Conservation (phyloP, 2,797 vertebrate species). For the Limosa lapponica region DNA sequence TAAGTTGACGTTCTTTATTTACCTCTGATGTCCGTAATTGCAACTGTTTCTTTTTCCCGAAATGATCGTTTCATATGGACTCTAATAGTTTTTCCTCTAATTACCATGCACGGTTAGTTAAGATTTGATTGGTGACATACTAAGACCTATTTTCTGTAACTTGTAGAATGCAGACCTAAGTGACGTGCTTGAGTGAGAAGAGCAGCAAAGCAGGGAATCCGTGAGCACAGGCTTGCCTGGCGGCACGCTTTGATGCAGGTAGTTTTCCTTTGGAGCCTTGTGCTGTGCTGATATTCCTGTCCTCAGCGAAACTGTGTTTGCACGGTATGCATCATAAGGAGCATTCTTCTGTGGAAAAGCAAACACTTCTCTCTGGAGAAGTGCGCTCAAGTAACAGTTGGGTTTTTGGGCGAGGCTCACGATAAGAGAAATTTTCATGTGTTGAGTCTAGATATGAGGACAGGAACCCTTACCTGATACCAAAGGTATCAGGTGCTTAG, state of each 20-base stretch:
- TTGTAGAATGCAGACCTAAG: not conserved
- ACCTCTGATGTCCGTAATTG: not conserved
- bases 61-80: not conserved
- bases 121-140: not conserved
- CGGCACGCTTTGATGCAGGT: not conserved
- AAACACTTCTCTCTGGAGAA: not conserved
- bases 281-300: not conserved
- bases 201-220: not conserved
- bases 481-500: no score
- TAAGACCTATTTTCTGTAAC: not conserved
- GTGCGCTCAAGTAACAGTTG: not conserved
- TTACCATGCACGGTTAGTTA: not conserved
- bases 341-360: not conserved
- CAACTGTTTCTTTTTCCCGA: not conserved
- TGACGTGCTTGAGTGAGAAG: not conserved
- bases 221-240: accelerated
- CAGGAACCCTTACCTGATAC: not conserved
- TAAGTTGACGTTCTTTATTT: accelerated
- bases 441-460: not conserved
- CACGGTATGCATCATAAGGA: not conserved
- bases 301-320: not conserved
- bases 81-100: not conserved
- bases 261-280: not conserved
- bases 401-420: not conserved
- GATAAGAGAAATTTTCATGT: not conserved